phyloP scores from a whole-genome alignment of 2,113 vertebrate species.

The Leucoraja erinaceus region DNA sequence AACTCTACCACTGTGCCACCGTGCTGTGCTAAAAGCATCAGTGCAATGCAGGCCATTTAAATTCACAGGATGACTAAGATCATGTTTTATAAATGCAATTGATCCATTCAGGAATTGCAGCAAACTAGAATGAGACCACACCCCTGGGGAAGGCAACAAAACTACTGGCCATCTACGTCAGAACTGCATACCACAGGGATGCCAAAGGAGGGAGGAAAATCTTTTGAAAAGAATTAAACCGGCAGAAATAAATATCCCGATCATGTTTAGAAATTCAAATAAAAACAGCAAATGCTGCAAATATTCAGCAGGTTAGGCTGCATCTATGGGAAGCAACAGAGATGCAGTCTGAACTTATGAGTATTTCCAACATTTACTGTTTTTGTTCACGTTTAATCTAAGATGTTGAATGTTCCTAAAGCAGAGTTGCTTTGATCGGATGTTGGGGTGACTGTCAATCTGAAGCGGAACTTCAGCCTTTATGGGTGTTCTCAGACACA shows the following conservation, averaged over 20 bases:
- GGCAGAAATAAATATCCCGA: neutral
- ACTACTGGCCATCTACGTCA: neutral
- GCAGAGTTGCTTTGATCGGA: neutral
- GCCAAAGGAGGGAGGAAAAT: neutral
- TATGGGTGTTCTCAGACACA: neutral
- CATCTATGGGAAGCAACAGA: too few species aligned
- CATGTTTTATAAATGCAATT: too few species aligned
- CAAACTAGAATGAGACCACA: neutral
- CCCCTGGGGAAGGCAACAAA: too few species aligned
- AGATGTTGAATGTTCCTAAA: neutral
- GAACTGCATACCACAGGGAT: neutral
- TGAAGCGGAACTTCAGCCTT: neutral
- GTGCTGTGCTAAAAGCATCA: neutral
- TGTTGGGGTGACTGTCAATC: neutral
- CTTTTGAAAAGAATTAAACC: neutral
- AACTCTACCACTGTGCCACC: too few species aligned
- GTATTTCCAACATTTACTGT: too few species aligned
- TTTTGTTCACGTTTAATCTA: neutral
- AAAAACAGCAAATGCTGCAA: too few species aligned
- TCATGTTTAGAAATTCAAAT: neutral
- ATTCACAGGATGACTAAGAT: neutral
- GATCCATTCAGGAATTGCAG: neutral
- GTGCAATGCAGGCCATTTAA: neutral
- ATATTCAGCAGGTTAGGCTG: too few species aligned
- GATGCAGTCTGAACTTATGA: too few species aligned